Evolutionary conservation across 2,888 invertebrate genomes (phyloP).

Genomic region (Harpalus rubripes): DNA sequence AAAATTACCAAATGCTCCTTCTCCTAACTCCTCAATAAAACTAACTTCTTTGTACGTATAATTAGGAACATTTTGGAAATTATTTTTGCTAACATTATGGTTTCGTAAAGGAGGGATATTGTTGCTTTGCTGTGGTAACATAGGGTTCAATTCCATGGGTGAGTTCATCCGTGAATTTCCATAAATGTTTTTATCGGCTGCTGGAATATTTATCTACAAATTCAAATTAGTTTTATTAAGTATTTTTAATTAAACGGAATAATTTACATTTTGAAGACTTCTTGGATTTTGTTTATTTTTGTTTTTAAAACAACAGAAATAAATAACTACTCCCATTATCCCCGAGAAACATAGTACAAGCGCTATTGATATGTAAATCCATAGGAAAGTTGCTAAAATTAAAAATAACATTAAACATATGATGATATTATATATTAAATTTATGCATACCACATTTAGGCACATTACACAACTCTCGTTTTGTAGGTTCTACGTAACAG

Average conservation of each 20-base stretch:
- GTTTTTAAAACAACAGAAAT: slow-evolving; percentile 83
- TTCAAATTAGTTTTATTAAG: slow-evolving; percentile 52
- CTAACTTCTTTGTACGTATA: slow-evolving; percentile 91
- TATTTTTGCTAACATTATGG: slow-evolving; percentile 73
- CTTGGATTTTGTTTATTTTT: slow-evolving; percentile 80
- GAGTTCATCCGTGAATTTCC: slow-evolving; percentile 88
- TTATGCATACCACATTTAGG: slow-evolving; percentile 86
- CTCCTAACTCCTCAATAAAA: slow-evolving; percentile 94
- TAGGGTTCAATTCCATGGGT: slow-evolving; percentile 91
- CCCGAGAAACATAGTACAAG: slow-evolving; percentile 80
- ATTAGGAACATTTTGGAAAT: slow-evolving; percentile 85
- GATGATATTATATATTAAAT: too few species aligned
- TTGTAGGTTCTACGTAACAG: slow-evolving; percentile 90
- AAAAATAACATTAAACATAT: slow-evolving; percentile 32
- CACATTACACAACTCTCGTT: slow-evolving; percentile 91
- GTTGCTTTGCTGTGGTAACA: slow-evolving; percentile 81
- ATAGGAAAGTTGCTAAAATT: slow-evolving; percentile 86
- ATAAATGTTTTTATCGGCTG: slow-evolving; percentile 89
- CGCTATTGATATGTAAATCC: slow-evolving; percentile 88
- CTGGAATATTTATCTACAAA: slow-evolving; percentile 82
- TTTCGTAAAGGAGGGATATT: slow-evolving; percentile 77
- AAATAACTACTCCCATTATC: slow-evolving; percentile 79
- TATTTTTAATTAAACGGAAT: not conserved
- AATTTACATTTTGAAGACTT: slow-evolving; percentile 82
- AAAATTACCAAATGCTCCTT: slow-evolving; percentile 93